phyloP scores from a whole-genome alignment of 92 coral and sea anemone genomes.

The Paramuricea clavata region DNA sequence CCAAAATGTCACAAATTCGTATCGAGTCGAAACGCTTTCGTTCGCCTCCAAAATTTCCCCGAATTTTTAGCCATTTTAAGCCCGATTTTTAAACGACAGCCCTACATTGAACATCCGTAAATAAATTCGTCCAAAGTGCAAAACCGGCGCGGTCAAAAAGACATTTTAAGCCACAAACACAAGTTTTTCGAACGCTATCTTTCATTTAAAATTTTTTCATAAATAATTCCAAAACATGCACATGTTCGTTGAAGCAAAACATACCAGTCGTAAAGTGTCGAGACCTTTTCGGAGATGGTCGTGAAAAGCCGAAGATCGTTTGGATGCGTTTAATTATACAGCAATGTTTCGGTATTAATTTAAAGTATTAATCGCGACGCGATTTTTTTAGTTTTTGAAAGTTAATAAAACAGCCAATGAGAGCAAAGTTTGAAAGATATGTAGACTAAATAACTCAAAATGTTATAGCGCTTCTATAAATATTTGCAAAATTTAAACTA shows the following conservation, averaged over 20 bases:
- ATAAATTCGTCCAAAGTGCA: neutral
- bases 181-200: conserved; percentile 30
- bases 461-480: no score
- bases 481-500: no score
- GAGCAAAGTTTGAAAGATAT: no score
- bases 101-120: neutral
- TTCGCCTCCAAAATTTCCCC: neutral
- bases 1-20: neutral
- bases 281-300: neutral
- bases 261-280: conserved; percentile 18
- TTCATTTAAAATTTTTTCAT: conserved; percentile 41
- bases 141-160: conserved; percentile 39
- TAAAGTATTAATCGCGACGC: no score
- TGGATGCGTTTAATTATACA: no score
- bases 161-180: conserved; percentile 52
- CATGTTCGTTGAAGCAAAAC: conserved; percentile 54
- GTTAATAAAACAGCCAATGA: no score
- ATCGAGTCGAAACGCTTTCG: neutral
- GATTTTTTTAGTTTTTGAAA: no score
- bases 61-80: neutral
- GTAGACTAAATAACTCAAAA: no score
- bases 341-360: no score
- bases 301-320: neutral
- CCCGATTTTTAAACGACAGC: neutral
- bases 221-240: conserved; percentile 57